Evolutionary conservation across 2,888 invertebrate species (phyloP).

Genomic region (Microctonus hyperodae): DNA sequence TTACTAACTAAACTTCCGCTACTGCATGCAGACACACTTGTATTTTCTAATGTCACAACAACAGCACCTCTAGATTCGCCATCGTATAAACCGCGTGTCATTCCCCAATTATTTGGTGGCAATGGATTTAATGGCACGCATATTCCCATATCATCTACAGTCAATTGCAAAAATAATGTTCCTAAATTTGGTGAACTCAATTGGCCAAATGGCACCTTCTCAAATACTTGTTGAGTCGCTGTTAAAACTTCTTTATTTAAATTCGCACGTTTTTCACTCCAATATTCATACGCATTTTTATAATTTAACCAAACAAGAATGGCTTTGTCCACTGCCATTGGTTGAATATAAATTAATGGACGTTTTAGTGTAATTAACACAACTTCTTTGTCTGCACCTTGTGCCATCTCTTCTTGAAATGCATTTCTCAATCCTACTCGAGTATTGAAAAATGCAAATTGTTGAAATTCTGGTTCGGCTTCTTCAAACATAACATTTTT

Average conservation of each 20-base stretch:
- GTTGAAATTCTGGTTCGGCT: constrained; percentile 96
- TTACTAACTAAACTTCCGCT: constrained; percentile 96
- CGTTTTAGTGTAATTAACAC: constrained; percentile 90
- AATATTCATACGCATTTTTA: constrained; percentile 99
- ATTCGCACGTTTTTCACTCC: constrained; percentile 95
- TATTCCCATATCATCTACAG: constrained; percentile 96
- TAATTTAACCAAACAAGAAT: constrained; percentile 99
- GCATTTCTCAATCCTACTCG: constrained; percentile 85
- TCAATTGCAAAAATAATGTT: constrained; percentile 90
- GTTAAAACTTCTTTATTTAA: constrained; percentile 87
- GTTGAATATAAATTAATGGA: constrained; percentile 95
- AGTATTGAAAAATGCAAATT: constrained; percentile 98
- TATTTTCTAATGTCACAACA: constrained; percentile 94
- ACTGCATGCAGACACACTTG: constrained; percentile 95
- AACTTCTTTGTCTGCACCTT: constrained; percentile 83
- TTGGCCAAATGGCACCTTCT: constrained; percentile 81
- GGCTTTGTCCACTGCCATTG: constrained; percentile 96
- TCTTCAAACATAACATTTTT: constrained; percentile 96
- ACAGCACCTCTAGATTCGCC: constrained; percentile 88
- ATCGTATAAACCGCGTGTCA: constrained; percentile 73
- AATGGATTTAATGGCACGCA: constrained; percentile 90
- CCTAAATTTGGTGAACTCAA: constrained; percentile 83
- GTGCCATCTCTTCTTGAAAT: constrained; percentile 89
- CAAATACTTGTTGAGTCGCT: constrained; percentile 77
- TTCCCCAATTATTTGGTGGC: constrained; percentile 73